phyloP scores from a whole-genome alignment of 2,113 vertebrate genomes.

The Eolophus roseicapilla region DNA sequence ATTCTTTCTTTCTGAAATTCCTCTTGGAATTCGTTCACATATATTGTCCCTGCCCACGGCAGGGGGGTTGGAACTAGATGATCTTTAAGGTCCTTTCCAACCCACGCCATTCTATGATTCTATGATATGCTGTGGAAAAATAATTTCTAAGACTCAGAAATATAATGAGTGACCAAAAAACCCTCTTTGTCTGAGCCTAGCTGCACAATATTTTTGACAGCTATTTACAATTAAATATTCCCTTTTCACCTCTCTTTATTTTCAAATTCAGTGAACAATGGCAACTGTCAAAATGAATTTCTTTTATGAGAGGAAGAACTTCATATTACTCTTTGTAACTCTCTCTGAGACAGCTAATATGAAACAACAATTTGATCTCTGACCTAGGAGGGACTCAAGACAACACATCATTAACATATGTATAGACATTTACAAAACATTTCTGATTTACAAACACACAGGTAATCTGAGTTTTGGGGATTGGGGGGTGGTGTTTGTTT shows the following conservation, averaged over 20 bases:
- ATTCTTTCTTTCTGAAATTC: background rate
- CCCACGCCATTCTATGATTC: background rate
- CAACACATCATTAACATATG: background rate
- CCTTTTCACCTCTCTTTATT: background rate
- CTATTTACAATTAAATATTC: background rate
- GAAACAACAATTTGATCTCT: background rate
- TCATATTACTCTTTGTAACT: background rate
- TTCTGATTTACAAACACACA: background rate
- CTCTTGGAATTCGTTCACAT: background rate
- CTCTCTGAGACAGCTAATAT: background rate
- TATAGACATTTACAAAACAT: background rate
- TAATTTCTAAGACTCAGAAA: background rate
- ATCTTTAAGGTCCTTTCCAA: background rate
- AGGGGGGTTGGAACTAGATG: background rate
- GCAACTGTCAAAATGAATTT: background rate
- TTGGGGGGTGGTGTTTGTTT: background rate
- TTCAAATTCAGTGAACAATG: background rate
- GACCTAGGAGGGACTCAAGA: background rate
- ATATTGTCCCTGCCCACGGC: background rate
- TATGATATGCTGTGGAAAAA: background rate
- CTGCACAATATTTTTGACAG: background rate
- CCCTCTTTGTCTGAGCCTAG: background rate
- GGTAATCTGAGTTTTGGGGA: background rate
- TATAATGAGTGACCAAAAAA: background rate
- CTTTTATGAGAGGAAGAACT: background rate